phyloP scores from a whole-genome alignment of 2,797 vertebrate species.

The Sebastes matsubarae region DNA sequence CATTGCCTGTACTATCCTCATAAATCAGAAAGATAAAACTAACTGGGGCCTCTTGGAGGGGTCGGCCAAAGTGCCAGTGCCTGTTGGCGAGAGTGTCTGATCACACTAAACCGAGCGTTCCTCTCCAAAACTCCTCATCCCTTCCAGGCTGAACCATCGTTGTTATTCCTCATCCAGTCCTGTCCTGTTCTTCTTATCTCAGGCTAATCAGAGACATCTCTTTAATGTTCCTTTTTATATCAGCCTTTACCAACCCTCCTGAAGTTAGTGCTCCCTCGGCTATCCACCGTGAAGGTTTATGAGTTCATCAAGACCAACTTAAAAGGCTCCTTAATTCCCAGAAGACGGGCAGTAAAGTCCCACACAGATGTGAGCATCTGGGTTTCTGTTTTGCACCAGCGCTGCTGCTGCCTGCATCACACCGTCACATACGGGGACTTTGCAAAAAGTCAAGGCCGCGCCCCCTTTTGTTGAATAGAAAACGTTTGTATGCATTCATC shows the following conservation, averaged over 20 bases:
- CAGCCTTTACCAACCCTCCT: constrained; percentile 7
- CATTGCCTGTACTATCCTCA: background rate
- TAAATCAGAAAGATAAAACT: background rate
- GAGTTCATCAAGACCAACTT: background rate
- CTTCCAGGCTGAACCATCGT: constrained; percentile 15
- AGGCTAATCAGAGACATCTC: constrained; percentile 7
- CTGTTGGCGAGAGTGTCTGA: constrained; percentile 29
- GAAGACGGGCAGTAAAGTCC: background rate
- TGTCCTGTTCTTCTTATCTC: background rate
- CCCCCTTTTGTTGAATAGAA: no score
- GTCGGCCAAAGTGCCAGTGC: background rate
- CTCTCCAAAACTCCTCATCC: constrained; percentile 24
- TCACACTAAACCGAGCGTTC: constrained; percentile 8
- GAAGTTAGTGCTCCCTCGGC: constrained; percentile 8
- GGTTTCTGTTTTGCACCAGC: background rate
- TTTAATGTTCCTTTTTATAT: constrained; percentile 25
- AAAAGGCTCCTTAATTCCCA: constrained; percentile 11
- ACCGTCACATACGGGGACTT: no score
- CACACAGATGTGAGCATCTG: constrained; percentile 2
- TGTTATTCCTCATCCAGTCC: constrained; percentile 17
- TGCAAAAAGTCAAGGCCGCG: no score
- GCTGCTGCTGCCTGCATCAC: background rate
- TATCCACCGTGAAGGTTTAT: constrained; percentile 27
- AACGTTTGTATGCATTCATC: no score
- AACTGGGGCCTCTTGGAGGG: background rate